Base-by-base conservation (phyloP, 2,113 vertebrate genomes). In the Junco hyemalis region DNA sequence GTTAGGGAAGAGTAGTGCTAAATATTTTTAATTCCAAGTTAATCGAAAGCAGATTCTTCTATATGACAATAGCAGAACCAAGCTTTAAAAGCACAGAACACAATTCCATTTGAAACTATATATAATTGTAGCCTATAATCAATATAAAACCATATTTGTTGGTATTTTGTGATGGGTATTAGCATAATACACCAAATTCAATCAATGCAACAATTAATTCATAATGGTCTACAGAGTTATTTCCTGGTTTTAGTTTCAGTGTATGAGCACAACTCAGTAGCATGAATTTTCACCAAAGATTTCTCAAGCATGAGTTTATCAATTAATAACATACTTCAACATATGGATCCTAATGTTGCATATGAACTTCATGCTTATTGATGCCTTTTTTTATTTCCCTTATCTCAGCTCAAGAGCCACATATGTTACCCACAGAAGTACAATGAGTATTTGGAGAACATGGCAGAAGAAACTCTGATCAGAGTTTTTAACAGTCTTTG, bases 191-290 rank as follows among this genome's bases (percentile, higher is more conserved):
- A 31, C 40, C 42, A 92, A 74, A 96, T 56, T 57, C 81, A 66
- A 81, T 81, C 45, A 81, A 81, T 50, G 50, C 47, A 96, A 96
- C 56, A 38, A 64, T 95, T 88, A 91, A 76, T 28, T 92, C 57
- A 71, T 83, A 82, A 88, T 20, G 57, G 14, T 69, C 63, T 78
- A 93, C 31, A 68, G 44, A 73, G 17, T 17, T 83, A 68, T 80
- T 93, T 96, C 25, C 20, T 24, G 65, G 15, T 95, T 81, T 54
- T 82, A 92, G 48, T 85, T 87, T 95, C 51, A 21, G 38, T 80
- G 53, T 90, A 95, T 91, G 76, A 96, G 66, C 54, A 64, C 21
- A 57, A 81, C 71, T 94, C 63, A 96, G 95, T 38, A 95, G 40
- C 76, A 82, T 78, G 60, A 92, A 88, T 35, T 40, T 73, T 97